These are phyloP conservation scores for Epinotia bilunana DNA, from an alignment of 2,888 invertebrate genomes.

Conservation along the genomic window DNA sequence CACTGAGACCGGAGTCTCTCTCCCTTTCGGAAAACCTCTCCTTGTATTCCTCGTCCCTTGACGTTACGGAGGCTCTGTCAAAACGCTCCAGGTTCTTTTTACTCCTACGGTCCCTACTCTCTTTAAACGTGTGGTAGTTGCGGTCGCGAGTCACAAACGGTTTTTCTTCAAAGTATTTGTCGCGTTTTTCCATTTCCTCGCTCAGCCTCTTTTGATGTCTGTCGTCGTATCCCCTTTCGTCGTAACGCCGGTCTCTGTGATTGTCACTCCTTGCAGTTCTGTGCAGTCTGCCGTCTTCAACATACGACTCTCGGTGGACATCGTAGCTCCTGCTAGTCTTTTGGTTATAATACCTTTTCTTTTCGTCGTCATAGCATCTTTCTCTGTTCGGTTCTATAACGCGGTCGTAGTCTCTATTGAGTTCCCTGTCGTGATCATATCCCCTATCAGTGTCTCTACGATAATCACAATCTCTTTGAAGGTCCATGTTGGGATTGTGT, in stretches of 20 bases:
- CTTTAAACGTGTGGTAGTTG: constrained; percentile 44
- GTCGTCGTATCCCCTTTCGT: constrained; percentile 49
- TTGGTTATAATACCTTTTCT: constrained; percentile 62
- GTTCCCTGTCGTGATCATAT: constrained; percentile 54
- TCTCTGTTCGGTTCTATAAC: constrained; percentile 49
- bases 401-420: constrained; percentile 55
- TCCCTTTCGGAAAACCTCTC: constrained; percentile 71
- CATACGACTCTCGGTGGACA: constrained; percentile 59
- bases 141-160: constrained; percentile 53
- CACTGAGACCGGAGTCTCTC: constrained; percentile 75
- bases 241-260: constrained; percentile 60
- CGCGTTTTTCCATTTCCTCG: constrained; percentile 43
- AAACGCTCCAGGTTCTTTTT: constrained; percentile 63
- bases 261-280: constrained; percentile 66
- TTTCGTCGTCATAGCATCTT: constrained; percentile 62
- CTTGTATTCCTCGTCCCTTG: constrained; percentile 69
- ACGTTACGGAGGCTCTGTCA: constrained; percentile 68
- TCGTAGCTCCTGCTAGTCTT: constrained; percentile 75
- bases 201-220: constrained; percentile 35
- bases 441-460: constrained; percentile 46
- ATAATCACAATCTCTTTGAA: constrained; percentile 55
- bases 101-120: constrained; percentile 58
- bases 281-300: constrained; percentile 61
- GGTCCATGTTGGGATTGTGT: constrained; percentile 54
- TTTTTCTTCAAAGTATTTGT: constrained; percentile 65